Evolutionary conservation across 1,140 invertebrate species (phyloP), one percentile per base, ranked within the genome.

Genomic region (Gryon sp.): DNA sequence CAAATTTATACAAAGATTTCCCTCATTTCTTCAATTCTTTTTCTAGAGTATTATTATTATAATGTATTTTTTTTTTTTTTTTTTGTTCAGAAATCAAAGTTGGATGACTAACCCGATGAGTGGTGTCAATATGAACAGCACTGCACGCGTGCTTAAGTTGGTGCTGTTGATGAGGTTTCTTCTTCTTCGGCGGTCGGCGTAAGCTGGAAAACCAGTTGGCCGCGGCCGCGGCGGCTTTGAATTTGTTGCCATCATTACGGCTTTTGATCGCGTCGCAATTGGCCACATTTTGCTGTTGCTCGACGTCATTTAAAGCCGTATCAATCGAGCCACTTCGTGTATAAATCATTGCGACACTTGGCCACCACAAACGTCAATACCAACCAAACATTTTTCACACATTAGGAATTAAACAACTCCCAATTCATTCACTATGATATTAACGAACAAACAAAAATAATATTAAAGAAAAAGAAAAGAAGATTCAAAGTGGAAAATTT

Each of bases 121-220:
- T 1, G 0, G 26, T 2, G 9, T 41, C 2, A 38, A 55, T 30
- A 14, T 46, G 34, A 1, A 19, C 19, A 7, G 40, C 20, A 79
- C 93, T 92, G 91, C 91, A 92, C 22, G 91, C 91, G 57, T 92
- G 92, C 78, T 91, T 90, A 9, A 92, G 91, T 86, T 91, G 82
- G 11, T n/a, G n/a, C n/a, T n/a, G n/a, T n/a, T n/a, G n/a, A n/a
- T n/a, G n/a, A n/a, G 66, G 19, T 24, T 73, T 55, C 45, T 87
- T 85, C 50, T 91, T 92, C 40, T 89, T 90, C 11, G 83, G 80
- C 68, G 90, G 90, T 22, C 93, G 90, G 41, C 93, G 91, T 77
- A 95, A 82, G 48, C 93, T 94, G 48, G 92, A 93, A 84, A 94
- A 94, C 94, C 94, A 95, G 80, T 92, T 92, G 55, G 91, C 90